Conservation (phyloP, 1,140 invertebrate species). For the Patella vulgata region DNA sequence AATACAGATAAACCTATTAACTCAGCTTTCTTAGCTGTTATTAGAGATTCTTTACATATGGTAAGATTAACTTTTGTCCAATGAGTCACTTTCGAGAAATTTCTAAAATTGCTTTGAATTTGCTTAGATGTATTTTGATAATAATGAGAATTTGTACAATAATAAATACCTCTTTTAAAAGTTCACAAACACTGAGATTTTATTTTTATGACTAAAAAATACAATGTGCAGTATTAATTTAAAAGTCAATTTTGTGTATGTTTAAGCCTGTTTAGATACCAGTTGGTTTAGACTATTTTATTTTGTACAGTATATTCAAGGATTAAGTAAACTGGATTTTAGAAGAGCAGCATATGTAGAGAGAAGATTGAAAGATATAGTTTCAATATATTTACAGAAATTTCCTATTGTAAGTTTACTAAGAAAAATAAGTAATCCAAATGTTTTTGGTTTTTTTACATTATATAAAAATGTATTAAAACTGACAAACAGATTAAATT, state of each 20-base stretch:
- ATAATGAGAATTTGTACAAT: not conserved
- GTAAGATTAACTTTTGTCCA: slow-evolving; percentile 33
- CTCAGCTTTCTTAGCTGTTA: slow-evolving; percentile 33
- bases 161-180: not conserved
- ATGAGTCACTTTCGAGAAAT: not conserved
- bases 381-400: slow-evolving; percentile 40
- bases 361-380: slow-evolving; percentile 46
- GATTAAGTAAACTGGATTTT: slow-evolving; percentile 44
- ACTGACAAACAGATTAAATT: too few species aligned
- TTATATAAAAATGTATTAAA: too few species aligned
- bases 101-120: not conserved
- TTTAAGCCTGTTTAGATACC: too few species aligned
- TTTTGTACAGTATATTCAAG: slow-evolving; percentile 47
- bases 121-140: not conserved
- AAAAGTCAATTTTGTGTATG: too few species aligned
- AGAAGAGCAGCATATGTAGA: slow-evolving; percentile 46
- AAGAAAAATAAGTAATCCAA: too few species aligned
- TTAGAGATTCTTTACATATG: slow-evolving; percentile 41
- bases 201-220: too few species aligned
- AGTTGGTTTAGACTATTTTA: too few species aligned
- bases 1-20: slow-evolving; percentile 40
- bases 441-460: too few species aligned
- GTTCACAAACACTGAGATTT: not conserved
- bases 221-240: too few species aligned
- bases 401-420: slow-evolving; percentile 33